Evolutionary conservation across 2,113 vertebrate species (phyloP), one percentile per base, ranked within the genome.

Genomic region (Chelonoidis abingdonii): DNA sequence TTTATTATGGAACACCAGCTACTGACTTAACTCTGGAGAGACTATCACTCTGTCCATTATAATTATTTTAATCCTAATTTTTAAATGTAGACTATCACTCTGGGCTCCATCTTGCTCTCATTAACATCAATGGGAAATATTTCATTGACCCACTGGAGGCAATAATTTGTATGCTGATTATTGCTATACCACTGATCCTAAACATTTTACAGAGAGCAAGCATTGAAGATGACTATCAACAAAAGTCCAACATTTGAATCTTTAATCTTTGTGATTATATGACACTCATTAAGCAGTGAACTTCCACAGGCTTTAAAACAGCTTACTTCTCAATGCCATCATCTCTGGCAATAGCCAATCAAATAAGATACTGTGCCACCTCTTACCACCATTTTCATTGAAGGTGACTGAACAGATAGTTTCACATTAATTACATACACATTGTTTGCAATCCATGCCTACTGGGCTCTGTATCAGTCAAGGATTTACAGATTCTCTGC

Each of bases 251-350:
- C 62, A 84, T 41, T 86, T 90, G 75, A 89, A 94, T 86, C 57
- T 91, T 94, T 96, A 90, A 90, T 96, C 89, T 80, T 35, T 69
- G 4, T 93, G 91, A 82, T 88, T 84, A 92, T 57, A 91, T 8
- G 24, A 89, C n/a, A 69, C 80, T 82, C 89, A 84, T 62, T 92
- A 94, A 90, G 84, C 35, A 7, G 27, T 92, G 84, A 96, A 80
- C 56, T 93, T 89, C 52, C 93, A 56, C 49, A 87, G 87, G 21
- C 56, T 89, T 90, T 82, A 91, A 65, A 92, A 93, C 76, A 89
- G 80, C 89, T 90, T 11, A n/a, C 25, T 87, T 56, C 59, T 69
- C 10, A 86, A 78, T 83, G 87, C 35, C 82, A 52, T 79, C 78
- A 82, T 72, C 52, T 4, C 27, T 16, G 54, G 69, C 62, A 87